Percentiles rank a stretch among this genome's conserved stretches.
These are phyloP conservation scores for Ctenicera cuprea DNA, from an alignment of 2,888 invertebrate species.

Conservation along the genomic window DNA sequence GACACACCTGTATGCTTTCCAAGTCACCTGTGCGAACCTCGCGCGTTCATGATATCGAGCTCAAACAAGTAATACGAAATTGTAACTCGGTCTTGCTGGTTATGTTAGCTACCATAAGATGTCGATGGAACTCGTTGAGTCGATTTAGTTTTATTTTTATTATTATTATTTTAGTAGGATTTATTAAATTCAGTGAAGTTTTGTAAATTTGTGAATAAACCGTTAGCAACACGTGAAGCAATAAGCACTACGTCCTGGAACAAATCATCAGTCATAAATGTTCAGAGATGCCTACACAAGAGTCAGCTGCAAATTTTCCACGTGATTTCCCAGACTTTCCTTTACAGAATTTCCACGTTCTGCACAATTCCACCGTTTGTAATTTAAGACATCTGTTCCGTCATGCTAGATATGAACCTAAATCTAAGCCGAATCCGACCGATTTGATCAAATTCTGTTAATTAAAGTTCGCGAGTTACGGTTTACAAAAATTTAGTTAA, in stretches of 20 bases:
- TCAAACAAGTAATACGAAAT: constrained; percentile 1
- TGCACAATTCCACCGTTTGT: constrained; percentile 56
- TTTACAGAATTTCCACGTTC: constrained; percentile 60
- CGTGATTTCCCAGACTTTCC: constrained; percentile 65
- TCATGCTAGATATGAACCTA: constrained; percentile 13
- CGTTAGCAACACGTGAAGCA: not conserved
- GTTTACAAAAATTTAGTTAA: not conserved
- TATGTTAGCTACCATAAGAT: constrained; percentile 13
- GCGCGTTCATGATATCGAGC: not conserved
- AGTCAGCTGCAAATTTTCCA: constrained; percentile 70
- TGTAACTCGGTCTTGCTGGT: not conserved
- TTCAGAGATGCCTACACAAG: constrained; percentile 68
- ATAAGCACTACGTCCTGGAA: constrained; percentile 16
- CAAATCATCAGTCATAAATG: constrained; percentile 70
- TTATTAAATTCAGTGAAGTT: no score
- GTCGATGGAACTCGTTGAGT: not conserved
- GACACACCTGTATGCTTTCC: constrained; percentile 28
- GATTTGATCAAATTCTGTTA: no score
- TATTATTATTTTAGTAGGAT: no score
- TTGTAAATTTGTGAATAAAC: no score
- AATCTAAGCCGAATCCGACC: not conserved
- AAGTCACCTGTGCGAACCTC: constrained; percentile 27
- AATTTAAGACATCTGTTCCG: constrained; percentile 46
- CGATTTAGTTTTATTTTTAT: no score
- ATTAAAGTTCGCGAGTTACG: not conserved